Conservation (phyloP, 2,797 vertebrate species). For the Argyrosomus regius region DNA sequence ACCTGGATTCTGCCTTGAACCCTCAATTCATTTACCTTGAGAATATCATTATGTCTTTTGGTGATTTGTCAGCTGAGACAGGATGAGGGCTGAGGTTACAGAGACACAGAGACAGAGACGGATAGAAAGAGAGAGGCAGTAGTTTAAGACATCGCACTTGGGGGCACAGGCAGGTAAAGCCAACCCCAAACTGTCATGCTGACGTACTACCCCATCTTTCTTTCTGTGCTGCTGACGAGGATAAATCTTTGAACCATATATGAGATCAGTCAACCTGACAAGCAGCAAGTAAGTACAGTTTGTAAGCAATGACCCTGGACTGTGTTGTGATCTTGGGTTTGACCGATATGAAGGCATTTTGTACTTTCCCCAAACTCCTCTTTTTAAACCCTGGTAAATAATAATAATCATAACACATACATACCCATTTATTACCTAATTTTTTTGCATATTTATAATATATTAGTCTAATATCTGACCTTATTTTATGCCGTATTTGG, state of each 20-base stretch:
- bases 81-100: conserved; percentile 22
- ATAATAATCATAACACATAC: neutral
- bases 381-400: neutral
- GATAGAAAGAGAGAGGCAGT: conserved; percentile 9
- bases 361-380: neutral
- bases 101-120: conserved; percentile 21
- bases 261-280: conserved; percentile 62
- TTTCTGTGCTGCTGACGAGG: conserved; percentile 14
- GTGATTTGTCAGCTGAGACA: conserved; percentile 44
- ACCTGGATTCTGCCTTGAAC: conserved; percentile 36
- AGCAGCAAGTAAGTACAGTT: conserved; percentile 37
- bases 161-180: conserved; percentile 48
- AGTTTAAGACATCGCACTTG: conserved; percentile 42
- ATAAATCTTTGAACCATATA: conserved; percentile 41
- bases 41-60: conserved; percentile 19
- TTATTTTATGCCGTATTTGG: neutral
- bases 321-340: conserved; percentile 9
- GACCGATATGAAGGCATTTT: neutral
- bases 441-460: neutral
- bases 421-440: neutral
- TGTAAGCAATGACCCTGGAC: conserved; percentile 31
- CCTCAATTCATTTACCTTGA: conserved; percentile 31
- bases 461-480: neutral
- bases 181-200: conserved; percentile 73
- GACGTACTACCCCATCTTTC: conserved; percentile 46